Conservation (phyloP, 1,140 invertebrate genomes). For the Diploscapter pachys region DNA sequence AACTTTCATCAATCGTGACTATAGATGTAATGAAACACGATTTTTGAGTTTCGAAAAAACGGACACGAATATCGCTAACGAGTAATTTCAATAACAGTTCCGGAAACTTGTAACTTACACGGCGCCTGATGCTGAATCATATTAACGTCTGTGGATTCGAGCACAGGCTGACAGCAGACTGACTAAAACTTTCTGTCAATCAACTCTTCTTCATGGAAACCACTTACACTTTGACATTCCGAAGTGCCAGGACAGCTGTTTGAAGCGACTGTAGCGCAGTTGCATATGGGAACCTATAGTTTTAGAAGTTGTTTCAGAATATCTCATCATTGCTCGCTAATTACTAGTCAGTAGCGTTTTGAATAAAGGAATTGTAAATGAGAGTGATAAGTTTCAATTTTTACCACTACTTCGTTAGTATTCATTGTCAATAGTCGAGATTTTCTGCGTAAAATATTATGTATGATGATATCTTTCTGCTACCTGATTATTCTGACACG, state of each 20-base stretch:
- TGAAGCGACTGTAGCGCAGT: constrained; percentile 25
- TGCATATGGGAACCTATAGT: constrained; percentile 29
- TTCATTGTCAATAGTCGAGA: too few species aligned
- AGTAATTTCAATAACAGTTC: not conserved
- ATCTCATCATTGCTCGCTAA: constrained; percentile 15
- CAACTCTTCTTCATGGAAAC: not conserved
- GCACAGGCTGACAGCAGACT: constrained; percentile 34
- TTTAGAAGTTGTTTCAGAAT: constrained; percentile 11
- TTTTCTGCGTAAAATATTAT: too few species aligned
- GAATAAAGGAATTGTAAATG: too few species aligned
- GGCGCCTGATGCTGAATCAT: constrained; percentile 26
- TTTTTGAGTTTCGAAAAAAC: too few species aligned
- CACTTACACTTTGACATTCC: constrained; percentile 36
- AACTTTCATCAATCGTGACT: too few species aligned
- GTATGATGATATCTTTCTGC: too few species aligned
- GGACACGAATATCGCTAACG: too few species aligned
- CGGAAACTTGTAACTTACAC: constrained; percentile 2
- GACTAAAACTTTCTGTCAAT: constrained; percentile 25
- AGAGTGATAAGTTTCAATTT: too few species aligned
- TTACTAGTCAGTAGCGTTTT: too few species aligned
- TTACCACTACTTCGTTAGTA: too few species aligned
- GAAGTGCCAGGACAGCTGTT: constrained; percentile 38
- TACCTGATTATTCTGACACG: not conserved
- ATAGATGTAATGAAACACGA: too few species aligned
- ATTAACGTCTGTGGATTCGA: constrained; percentile 14